These are phyloP conservation scores for Tethea ocularis DNA, from an alignment of 2,888 invertebrate genomes.

Conservation along the genomic window DNA sequence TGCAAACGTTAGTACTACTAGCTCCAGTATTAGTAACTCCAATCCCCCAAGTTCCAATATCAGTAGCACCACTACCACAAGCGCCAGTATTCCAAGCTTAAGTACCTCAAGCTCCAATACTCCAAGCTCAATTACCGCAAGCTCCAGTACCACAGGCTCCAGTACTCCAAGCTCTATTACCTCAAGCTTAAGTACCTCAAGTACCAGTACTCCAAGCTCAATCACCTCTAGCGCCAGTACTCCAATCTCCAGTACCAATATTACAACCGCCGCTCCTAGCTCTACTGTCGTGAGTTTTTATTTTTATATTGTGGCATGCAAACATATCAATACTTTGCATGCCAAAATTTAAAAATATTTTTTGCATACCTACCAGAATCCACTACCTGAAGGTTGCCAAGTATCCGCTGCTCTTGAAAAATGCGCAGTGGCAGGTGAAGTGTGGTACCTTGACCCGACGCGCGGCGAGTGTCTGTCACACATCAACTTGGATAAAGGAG, in stretches of 20 bases:
- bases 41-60: background rate
- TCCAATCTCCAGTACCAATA: slow-evolving; percentile 18
- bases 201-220: slow-evolving; percentile 28
- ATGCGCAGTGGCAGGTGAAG: slow-evolving; percentile 47
- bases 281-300: slow-evolving; percentile 28
- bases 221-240: slow-evolving; percentile 9
- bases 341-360: too few species aligned
- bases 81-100: background rate
- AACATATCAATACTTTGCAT: too few species aligned
- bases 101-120: background rate
- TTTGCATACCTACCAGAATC: too few species aligned
- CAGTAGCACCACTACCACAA: background rate
- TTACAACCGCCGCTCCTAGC: slow-evolving; percentile 31
- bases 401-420: slow-evolving; percentile 43
- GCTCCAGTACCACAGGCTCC: background rate
- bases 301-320: background rate
- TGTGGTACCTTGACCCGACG: slow-evolving; percentile 55
- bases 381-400: slow-evolving; percentile 22
- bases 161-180: background rate
- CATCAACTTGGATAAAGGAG: slow-evolving; percentile 67
- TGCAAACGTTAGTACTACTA: background rate
- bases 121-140: too few species aligned
- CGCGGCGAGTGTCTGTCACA: slow-evolving; percentile 72
- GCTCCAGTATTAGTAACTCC: background rate
- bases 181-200: background rate